phyloP scores from a whole-genome alignment of 2,797 vertebrate species.

The Cichlasoma orientale region DNA sequence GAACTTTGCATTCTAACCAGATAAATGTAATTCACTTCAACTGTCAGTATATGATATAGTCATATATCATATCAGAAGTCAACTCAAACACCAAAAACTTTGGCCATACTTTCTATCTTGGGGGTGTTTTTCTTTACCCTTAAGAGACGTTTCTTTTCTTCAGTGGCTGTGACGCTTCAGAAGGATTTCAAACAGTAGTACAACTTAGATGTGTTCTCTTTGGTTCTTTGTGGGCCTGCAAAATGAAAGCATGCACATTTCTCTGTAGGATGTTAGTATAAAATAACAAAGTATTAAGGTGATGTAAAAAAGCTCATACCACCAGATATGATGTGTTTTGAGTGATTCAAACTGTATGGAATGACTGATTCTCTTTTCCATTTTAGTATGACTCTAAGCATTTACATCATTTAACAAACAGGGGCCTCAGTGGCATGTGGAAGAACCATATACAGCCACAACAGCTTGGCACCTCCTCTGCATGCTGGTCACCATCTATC shows the following conservation, averaged over 20 bases:
- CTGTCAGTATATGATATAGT: not conserved
- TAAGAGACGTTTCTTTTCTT: not conserved
- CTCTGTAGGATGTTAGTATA: not conserved
- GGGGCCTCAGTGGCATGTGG: too few species aligned
- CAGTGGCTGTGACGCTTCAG: not conserved
- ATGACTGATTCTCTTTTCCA: too few species aligned
- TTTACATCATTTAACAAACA: too few species aligned
- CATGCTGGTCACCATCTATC: too few species aligned
- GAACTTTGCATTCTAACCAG: not conserved
- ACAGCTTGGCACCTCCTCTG: too few species aligned
- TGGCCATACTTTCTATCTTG: not conserved
- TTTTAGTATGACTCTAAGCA: too few species aligned
- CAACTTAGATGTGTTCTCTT: not conserved
- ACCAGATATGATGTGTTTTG: too few species aligned
- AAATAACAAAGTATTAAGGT: not conserved
- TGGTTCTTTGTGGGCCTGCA: not conserved
- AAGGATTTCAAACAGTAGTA: not conserved
- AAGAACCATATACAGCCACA: too few species aligned
- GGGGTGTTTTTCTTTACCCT: not conserved
- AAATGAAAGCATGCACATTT: not conserved
- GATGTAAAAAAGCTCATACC: not conserved
- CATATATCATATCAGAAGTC: not conserved
- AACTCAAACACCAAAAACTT: not conserved
- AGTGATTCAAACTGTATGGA: too few species aligned
- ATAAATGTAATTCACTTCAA: too few species aligned